Evolutionary conservation across 53 echinoderm and acorn worm species (phyloP).

Genomic region (Holothuria scabra): DNA sequence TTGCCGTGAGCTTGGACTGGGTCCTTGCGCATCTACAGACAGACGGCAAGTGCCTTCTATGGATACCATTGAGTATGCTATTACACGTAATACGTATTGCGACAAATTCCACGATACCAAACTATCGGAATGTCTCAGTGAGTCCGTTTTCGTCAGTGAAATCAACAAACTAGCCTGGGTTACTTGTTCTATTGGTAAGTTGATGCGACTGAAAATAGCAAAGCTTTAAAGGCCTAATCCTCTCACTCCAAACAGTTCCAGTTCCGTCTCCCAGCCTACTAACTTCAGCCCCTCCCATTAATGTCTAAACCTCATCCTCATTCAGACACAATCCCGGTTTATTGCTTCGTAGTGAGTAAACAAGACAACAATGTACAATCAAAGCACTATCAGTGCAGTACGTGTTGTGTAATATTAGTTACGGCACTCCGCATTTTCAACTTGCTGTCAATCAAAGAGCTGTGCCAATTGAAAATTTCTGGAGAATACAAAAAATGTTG

Average conservation of each 20-base stretch:
- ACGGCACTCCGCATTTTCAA: no score
- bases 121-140: background rate
- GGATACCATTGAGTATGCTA: no score
- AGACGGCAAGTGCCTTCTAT: background rate
- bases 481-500: background rate
- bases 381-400: no score
- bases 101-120: background rate
- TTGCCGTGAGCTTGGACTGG: constrained; percentile 7
- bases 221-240: background rate
- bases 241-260: background rate
- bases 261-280: no score
- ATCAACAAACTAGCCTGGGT: background rate
- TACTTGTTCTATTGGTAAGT: constrained; percentile 27
- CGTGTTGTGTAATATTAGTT: no score
- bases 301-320: no score
- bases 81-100: background rate
- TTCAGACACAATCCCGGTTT: no score
- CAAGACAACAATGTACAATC: no score
- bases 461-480: background rate
- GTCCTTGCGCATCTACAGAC: background rate
- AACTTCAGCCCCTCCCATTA: no score
- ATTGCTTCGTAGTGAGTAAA: no score
- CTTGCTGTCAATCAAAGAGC: no score
- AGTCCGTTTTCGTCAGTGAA: background rate
- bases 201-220: background rate